These are phyloP conservation scores for Andricus grossulariae DNA, from an alignment of 1,140 invertebrate species.

Conservation along the genomic window DNA sequence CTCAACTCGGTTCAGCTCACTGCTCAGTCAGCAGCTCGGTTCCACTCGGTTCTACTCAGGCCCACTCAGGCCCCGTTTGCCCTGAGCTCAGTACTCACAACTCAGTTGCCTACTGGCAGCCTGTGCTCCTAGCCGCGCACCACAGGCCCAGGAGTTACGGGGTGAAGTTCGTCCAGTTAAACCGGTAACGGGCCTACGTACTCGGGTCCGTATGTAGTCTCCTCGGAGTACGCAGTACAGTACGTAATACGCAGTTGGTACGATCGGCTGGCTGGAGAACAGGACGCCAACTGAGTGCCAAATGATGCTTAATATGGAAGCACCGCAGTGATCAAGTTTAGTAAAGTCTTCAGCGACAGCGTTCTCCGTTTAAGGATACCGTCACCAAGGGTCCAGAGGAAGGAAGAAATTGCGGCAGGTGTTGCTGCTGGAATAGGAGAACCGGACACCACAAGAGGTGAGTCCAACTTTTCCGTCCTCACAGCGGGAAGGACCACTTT, in stretches of 20 bases:
- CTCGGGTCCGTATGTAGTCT: slow-evolving; percentile 11
- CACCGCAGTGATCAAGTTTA: slow-evolving; percentile 8
- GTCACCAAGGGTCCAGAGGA: background rate
- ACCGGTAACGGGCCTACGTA: slow-evolving; percentile 30
- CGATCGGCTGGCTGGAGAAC: background rate
- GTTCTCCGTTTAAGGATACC: slow-evolving; percentile 12
- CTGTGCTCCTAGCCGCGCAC: slow-evolving; percentile 16
- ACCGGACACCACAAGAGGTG: slow-evolving; percentile 16
- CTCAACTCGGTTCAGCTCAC: slow-evolving; percentile 56
- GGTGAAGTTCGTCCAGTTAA: slow-evolving; percentile 29
- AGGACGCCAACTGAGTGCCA: slow-evolving; percentile 27
- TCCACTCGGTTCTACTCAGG: slow-evolving; percentile 49
- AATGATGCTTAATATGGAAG: slow-evolving; percentile 25
- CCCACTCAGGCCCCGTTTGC: slow-evolving; percentile 35
- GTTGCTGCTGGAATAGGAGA: slow-evolving; percentile 15
- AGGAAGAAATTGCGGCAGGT: slow-evolving; percentile 1
- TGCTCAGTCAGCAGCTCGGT: slow-evolving; percentile 44
- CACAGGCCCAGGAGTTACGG: slow-evolving; percentile 21
- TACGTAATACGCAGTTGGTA: slow-evolving; percentile 30
- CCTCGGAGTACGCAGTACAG: slow-evolving; percentile 22
- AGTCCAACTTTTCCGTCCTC: slow-evolving; percentile 10
- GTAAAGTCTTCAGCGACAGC: background rate
- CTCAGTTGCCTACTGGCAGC: slow-evolving; percentile 30
- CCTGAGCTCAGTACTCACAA: background rate
- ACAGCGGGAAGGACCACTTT: slow-evolving; percentile 23